Base-by-base conservation (phyloP, 2,888 invertebrate genomes). In the Epiblema foenella region DNA sequence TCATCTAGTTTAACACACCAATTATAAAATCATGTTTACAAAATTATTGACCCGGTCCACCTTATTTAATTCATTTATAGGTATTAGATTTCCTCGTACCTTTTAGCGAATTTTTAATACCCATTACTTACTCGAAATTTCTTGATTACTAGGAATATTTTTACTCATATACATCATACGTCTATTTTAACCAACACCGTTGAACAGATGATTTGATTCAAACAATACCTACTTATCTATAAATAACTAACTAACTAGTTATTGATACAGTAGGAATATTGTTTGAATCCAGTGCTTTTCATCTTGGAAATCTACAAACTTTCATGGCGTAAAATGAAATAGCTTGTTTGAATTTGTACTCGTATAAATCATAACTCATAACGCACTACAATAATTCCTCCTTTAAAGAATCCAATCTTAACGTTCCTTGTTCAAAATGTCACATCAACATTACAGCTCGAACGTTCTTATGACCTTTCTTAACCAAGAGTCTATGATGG, bases 401-500 rank as follows among this genome's bases (percentile, higher is more conserved):
- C 29, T 46, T 62, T 17, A n/a, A 29, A 49, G 29, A 51, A 17
- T 33, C 18, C 12, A 49, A n/a, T 62, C 17, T 49, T n/a, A 12
- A 17, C 8, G 8, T n/a, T 24, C 15, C 24, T 9, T 29, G 0
- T 20, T 8, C 4, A 37, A 49, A 64, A 64, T 11, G 63, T 18
- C 52, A 18, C 20, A 52, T 15, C 52, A 2, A 7, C 63, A 39
- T 20, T n/a, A 18, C 5, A 20, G 0, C 2, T n/a, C 20, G 11
- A 0, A n/a, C n/a, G 20, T 39, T 18, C 39, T 20, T 39, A 39
- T 0, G n/a, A 15, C 64, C 24, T 54, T 20, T 54, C 52, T 39
- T 20, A 64, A 52, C 52, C 17, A 54, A n/a, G 3, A 5, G 51
- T 11, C 15, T 24, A 64, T 64, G 64, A 64, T 64, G 64, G 39